Evolutionary conservation across 2,888 invertebrate species (phyloP).

Genomic region (Lissocephala sabroskyi): DNA sequence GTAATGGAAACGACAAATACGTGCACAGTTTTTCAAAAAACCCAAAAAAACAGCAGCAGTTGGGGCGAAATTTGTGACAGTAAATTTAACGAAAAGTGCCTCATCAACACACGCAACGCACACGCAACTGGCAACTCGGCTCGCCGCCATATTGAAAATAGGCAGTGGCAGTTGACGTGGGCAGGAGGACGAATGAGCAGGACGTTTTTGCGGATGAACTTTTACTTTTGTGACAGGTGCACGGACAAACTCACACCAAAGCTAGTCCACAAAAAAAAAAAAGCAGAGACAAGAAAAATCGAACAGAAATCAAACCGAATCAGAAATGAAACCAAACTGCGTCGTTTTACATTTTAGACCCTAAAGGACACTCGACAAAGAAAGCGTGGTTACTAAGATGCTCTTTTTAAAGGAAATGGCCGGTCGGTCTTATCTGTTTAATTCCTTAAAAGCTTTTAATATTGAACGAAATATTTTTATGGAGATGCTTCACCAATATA

Average conservation of each 20-base stretch:
- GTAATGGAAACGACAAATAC: constrained; percentile 66
- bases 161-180: not conserved
- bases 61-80: constrained; percentile 20
- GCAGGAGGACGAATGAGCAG: not conserved
- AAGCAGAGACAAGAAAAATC: no score
- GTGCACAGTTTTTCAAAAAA: constrained; percentile 43
- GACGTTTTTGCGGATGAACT: not conserved
- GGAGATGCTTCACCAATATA: no score
- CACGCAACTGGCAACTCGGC: not conserved
- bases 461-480: no score
- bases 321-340: not conserved
- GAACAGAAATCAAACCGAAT: not conserved
- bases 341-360: no score
- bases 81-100: constrained; percentile 52
- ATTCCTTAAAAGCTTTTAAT: no score
- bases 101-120: constrained; percentile 24
- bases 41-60: constrained; percentile 11
- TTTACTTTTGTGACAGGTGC: constrained; percentile 2
- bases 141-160: not conserved
- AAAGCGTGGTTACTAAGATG: no score
- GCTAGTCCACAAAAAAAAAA: not conserved
- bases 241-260: not conserved
- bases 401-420: no score
- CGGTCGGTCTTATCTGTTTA: no score
- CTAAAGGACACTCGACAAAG: no score